Conservation (phyloP, 2,888 invertebrate species). For the Nymphalis c-album region DNA sequence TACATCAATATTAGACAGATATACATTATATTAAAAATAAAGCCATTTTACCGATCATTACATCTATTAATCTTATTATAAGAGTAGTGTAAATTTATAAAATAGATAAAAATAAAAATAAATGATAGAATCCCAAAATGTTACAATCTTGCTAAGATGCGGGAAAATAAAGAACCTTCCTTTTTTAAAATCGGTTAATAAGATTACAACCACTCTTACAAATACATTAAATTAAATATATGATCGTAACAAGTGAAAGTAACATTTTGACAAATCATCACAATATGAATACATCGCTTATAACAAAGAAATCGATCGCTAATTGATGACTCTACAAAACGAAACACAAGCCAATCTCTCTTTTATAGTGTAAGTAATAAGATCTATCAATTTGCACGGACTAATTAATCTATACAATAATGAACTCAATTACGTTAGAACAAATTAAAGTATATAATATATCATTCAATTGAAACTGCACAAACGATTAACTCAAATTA, state of each 20-base stretch:
- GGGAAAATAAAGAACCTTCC: no score
- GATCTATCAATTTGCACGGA: background rate
- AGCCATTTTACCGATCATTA: no score
- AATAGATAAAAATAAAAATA: no score
- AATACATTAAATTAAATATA: background rate
- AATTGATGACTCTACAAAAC: conserved; percentile 11
- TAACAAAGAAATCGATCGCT: conserved; percentile 8
- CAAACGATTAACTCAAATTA: background rate
- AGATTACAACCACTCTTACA: no score
- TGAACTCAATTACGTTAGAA: background rate
- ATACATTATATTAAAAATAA: no score
- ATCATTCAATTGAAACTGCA: background rate
- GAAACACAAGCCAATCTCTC: background rate
- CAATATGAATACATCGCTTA: conserved; percentile 10
- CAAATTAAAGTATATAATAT: background rate
- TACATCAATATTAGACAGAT: no score
- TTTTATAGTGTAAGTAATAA: background rate
- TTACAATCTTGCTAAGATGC: no score
- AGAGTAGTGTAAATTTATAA: no score
- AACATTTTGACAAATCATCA: background rate
- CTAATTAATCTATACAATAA: background rate
- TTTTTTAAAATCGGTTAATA: no score
- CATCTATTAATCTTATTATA: no score
- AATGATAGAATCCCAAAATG: no score
- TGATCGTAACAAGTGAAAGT: conserved; percentile 23